These are phyloP conservation scores for Sebastes schlegelii DNA, from an alignment of 2,113 vertebrate genomes.

Conservation along the genomic window DNA sequence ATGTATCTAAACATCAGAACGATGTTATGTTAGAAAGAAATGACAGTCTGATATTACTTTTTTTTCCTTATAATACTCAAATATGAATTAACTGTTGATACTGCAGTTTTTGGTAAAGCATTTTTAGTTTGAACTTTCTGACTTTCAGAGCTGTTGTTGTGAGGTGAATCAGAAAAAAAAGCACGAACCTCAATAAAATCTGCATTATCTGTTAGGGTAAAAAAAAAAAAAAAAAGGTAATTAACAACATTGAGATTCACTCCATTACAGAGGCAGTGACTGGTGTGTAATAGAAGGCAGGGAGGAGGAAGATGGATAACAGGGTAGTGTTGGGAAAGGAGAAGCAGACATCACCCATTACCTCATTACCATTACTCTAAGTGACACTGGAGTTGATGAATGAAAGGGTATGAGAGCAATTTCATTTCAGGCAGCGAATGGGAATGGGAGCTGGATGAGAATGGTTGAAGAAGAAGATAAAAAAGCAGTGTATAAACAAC, in stretches of 20 bases:
- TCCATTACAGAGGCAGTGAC: conserved; percentile 35
- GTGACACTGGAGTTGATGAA: conserved; percentile 46
- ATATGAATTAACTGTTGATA: too few relatives aligned
- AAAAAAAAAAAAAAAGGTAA: neutral
- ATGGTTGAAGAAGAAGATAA: conserved; percentile 1
- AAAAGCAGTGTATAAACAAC: conserved; percentile 9
- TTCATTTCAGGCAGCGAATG: conserved; percentile 24
- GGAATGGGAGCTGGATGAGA: conserved; percentile 24
- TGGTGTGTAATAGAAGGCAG: conserved; percentile 21
- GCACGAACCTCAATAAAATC: neutral
- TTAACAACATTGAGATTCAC: conserved; percentile 42
- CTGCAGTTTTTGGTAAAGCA: too few relatives aligned
- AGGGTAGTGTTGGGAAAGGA: conserved; percentile 31
- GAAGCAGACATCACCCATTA: conserved; percentile 51
- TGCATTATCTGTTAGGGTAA: neutral
- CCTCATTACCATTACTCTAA: conserved; percentile 54
- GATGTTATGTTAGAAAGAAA: too few relatives aligned
- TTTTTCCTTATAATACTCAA: too few relatives aligned
- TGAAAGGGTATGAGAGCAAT: conserved; percentile 30
- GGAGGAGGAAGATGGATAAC: conserved; percentile 46
- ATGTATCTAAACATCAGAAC: too few relatives aligned
- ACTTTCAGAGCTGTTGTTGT: neutral
- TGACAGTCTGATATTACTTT: too few relatives aligned
- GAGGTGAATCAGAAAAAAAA: neutral
- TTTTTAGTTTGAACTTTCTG: neutral